Base-by-base conservation (phyloP, 2,113 vertebrate species). In the Sakesphorus luctuosus region DNA sequence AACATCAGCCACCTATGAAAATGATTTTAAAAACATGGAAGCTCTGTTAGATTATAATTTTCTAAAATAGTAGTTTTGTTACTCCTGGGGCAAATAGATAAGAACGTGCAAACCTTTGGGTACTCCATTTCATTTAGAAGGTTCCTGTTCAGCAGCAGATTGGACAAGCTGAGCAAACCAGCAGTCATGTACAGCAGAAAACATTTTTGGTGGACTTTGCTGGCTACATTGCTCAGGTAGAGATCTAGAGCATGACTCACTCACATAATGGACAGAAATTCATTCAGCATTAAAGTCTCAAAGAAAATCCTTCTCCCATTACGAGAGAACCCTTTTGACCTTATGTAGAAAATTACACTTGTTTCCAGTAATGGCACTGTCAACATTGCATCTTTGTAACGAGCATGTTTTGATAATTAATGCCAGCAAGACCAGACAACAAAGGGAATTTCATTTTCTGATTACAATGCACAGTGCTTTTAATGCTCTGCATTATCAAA, bases 271-370 rank as follows among this genome's bases (percentile, higher is more conserved):
- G 61, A 58, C 76, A 80, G 26, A 86, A 78, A 97, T 87, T 68
- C 67, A 81, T 20, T 50, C 29, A 81, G 29, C 10, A 2, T 52
- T 71, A 81, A 71, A 33, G 28, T 31, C 50, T 84, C 35, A 25
- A 71, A 92, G 47, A 89, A 94, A 94, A 84, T 63, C 33, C 66
- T 91, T 66, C 73, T 31, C 28, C 31, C 71, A 87, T 87, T 89
- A 95, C 67, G 14, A 74, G 24, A 65, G 9, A 67, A 90, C 80
- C 38, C 59, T 93, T 87, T 55, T 83, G 63, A 87, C 75, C 67
- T 89, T 38, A 44, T 9, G 14, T 19, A 53, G 58, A 92, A 88
- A 86, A 67, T 61, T 36, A 46, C 4, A 40, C 31, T 66, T 43
- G n/a, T 28, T 95, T 83, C 75, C 75, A 93, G 33, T 71, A 94